These are phyloP conservation scores for Smittia sp. DNA, from an alignment of 2,888 invertebrate genomes.

Conservation along the genomic window DNA sequence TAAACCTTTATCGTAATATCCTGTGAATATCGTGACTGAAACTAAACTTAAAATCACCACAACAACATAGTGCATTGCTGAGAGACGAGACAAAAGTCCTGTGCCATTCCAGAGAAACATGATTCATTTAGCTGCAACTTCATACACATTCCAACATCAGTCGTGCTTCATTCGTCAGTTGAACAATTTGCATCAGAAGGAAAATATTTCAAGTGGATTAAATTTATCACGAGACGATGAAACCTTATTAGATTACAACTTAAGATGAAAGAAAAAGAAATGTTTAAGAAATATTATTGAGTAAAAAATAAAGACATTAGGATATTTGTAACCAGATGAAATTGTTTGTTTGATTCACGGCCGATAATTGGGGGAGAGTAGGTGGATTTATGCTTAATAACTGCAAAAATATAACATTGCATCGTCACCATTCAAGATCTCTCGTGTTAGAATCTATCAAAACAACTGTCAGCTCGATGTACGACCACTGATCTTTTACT, in stretches of 20 bases:
- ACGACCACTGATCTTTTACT: no score
- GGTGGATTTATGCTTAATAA: no score
- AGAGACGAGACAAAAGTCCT: not conserved
- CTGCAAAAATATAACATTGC: no score
- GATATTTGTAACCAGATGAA: not conserved
- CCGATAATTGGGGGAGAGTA: no score
- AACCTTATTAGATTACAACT: not conserved
- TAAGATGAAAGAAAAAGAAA: not conserved
- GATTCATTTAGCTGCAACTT: not conserved
- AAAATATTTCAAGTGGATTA: not conserved
- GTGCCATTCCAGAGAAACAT: not conserved
- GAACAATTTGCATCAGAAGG: not conserved
- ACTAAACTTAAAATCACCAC: no score
- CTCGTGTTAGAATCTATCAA: no score
- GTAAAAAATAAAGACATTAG: not conserved
- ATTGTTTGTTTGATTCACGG: no score
- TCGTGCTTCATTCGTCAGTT: no score
- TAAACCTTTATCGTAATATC: not conserved
- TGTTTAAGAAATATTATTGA: not conserved
- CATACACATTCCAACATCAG: slow-evolving; percentile 24
- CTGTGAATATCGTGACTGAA: not conserved
- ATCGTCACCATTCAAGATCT: no score
- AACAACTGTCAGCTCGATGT: no score
- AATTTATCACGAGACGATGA: not conserved
- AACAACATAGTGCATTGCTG: not conserved